A percentile compares a stretch with the other conserved stretches of the same genome.
Evolutionary conservation across 1,140 invertebrate species (phyloP).

Genomic region (Heliconius melpomene): DNA sequence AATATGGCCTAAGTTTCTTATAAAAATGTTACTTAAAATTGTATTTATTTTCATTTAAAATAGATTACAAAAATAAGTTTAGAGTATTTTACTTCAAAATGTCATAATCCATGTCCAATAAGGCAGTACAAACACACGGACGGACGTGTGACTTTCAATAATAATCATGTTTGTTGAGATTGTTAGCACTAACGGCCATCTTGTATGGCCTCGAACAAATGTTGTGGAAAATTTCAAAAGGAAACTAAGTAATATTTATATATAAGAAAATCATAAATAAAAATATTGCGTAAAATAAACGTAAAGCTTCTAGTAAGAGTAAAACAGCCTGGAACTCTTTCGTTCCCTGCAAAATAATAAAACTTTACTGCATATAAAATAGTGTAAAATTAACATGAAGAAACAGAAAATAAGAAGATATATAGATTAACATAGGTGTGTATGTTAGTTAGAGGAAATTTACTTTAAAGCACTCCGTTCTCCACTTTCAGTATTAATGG

Average conservation of each 20-base stretch:
- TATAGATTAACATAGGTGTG: too few species aligned
- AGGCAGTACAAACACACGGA: slow-evolving; percentile 67
- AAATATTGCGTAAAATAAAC: too few species aligned
- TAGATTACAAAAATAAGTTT: background rate
- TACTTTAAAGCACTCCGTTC: too few species aligned
- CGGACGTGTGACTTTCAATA: slow-evolving; percentile 68
- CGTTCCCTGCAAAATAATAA: too few species aligned
- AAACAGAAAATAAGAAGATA: too few species aligned
- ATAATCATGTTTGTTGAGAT: slow-evolving; percentile 76
- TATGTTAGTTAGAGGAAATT: too few species aligned
- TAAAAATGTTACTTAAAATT: background rate
- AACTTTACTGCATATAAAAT: background rate
- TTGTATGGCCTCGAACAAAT: slow-evolving; percentile 53
- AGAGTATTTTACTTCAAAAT: slow-evolving; percentile 29
- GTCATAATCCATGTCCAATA: slow-evolving; percentile 58
- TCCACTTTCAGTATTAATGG: too few species aligned
- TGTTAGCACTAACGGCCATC: slow-evolving; percentile 63
- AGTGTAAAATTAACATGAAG: too few species aligned
- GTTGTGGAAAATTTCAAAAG: slow-evolving; percentile 62
- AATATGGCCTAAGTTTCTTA: too few species aligned
- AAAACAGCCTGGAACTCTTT: too few species aligned
- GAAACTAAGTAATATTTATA: background rate
- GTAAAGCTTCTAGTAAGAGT: too few species aligned
- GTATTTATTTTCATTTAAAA: background rate
- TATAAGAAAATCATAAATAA: background rate